These are phyloP conservation scores for Himalopsyche phryganea DNA, from an alignment of 1,140 invertebrate species.

Conservation along the genomic window DNA sequence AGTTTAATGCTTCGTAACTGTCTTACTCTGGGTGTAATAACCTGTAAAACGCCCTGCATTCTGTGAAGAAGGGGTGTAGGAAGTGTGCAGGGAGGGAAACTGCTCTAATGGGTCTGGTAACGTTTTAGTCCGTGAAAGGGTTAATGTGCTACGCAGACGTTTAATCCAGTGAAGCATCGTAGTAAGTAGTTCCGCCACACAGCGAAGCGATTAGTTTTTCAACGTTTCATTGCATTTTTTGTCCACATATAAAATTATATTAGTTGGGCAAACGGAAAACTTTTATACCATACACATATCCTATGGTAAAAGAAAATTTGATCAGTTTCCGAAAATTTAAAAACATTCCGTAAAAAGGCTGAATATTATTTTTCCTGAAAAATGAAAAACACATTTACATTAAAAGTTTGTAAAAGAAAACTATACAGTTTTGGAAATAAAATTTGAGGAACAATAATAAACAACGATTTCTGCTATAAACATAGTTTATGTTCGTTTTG, in stretches of 20 bases:
- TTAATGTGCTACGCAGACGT: conserved; percentile 1
- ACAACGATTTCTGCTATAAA: no score
- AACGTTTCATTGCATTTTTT: background rate
- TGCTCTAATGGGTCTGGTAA: conserved; percentile 1
- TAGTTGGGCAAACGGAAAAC: background rate
- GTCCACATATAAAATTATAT: background rate
- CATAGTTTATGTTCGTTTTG: no score
- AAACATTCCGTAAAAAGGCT: no score
- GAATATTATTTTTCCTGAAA: no score
- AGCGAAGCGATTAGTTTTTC: background rate
- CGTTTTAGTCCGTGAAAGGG: background rate
- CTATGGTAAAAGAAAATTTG: no score
- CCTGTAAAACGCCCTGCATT: conserved; percentile 15
- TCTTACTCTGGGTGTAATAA: conserved; percentile 21
- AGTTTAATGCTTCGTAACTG: conserved; percentile 24
- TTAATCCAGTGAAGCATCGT: background rate
- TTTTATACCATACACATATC: background rate
- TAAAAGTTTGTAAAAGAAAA: no score
- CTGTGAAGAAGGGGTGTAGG: background rate
- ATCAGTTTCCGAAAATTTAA: no score
- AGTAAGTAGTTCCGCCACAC: background rate
- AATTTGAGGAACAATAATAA: no score
- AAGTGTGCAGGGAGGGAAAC: background rate
- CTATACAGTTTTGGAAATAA: no score
- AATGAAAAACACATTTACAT: no score